Evolutionary conservation across 2,113 vertebrate genomes (phyloP).

Genomic region (Willisornis vidua): DNA sequence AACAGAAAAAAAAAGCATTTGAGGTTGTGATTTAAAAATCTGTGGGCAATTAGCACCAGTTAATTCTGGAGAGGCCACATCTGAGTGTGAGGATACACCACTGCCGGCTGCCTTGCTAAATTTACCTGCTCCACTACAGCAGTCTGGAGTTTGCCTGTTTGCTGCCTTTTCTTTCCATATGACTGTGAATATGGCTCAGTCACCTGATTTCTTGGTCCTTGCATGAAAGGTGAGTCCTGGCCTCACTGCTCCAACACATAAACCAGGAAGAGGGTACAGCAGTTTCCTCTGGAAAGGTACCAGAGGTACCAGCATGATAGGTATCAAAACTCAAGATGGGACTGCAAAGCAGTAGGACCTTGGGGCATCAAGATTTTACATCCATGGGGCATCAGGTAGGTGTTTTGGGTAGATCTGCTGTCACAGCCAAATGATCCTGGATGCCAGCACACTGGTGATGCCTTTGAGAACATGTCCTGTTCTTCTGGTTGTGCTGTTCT

Average conservation of each 20-base stretch:
- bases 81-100: accelerated
- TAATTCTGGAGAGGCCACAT: background rate
- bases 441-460: accelerated
- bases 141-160: background rate
- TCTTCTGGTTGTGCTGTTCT: background rate
- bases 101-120: background rate
- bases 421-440: background rate
- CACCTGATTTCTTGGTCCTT: background rate
- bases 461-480: background rate
- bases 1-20: background rate
- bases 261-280: background rate
- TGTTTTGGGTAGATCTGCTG: background rate
- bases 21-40: background rate
- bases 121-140: background rate
- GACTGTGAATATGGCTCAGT: background rate
- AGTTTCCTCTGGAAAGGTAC: background rate
- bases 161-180: background rate
- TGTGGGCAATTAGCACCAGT: background rate
- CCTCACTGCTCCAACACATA: background rate
- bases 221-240: background rate
- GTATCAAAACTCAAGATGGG: background rate
- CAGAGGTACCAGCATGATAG: background rate
- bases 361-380: background rate
- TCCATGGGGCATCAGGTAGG: background rate
- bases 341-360: background rate